phyloP scores from a whole-genome alignment of 2,113 vertebrate species.

The Ia io region DNA sequence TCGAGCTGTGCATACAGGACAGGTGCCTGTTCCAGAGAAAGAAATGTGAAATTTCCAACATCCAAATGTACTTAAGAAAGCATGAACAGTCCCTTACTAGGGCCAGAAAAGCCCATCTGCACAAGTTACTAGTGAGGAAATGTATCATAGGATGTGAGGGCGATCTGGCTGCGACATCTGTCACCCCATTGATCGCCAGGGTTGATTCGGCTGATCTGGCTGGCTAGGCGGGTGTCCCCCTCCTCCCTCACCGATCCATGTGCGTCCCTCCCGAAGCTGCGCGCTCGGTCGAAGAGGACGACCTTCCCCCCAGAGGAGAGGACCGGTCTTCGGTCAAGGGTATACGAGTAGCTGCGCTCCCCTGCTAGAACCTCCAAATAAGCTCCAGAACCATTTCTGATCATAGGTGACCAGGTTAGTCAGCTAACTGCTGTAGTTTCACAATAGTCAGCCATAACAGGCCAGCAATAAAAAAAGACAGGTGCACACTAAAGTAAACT shows the following conservation, averaged over 20 bases:
- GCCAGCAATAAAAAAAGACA: not conserved
- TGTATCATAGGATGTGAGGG: no score
- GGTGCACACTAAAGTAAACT: not conserved
- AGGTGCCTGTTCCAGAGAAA: not conserved
- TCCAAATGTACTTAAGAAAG: slow-evolving; percentile 12
- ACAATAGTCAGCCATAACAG: not conserved
- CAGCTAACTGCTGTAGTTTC: not conserved
- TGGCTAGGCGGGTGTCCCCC: no score
- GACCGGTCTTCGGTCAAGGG: no score
- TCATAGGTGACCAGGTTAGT: not conserved
- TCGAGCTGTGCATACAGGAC: not conserved
- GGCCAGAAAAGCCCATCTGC: slow-evolving; percentile 12
- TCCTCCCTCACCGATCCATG: no score
- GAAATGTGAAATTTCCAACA: slow-evolving; percentile 2
- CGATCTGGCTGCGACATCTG: no score
- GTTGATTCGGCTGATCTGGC: no score
- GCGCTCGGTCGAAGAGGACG: no score
- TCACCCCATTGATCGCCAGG: no score
- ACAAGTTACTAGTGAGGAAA: slow-evolving; percentile 30
- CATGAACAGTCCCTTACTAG: not conserved
- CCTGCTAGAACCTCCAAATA: no score
- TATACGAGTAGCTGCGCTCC: no score
- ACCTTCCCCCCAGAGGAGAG: no score
- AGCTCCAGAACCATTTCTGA: slow-evolving; percentile 4
- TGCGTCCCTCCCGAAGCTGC: no score